These are phyloP conservation scores for Caenorhabditis panamensis DNA, from an alignment of 2,888 invertebrate genomes.

Conservation along the genomic window DNA sequence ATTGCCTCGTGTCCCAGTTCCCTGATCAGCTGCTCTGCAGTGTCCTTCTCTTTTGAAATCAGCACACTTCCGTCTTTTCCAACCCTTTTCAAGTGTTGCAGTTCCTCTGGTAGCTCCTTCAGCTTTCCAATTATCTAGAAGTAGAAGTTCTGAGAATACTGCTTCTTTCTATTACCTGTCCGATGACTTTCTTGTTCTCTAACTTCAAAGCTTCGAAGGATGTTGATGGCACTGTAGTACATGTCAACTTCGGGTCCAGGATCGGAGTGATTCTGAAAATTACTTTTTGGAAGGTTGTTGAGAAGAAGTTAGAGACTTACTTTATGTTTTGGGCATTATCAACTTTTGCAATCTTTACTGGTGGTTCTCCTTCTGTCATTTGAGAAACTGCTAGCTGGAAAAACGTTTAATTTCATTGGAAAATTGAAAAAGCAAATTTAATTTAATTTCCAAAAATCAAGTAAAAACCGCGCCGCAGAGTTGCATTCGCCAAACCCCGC, in stretches of 20 bases:
- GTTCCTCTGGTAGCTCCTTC: constrained; percentile 38
- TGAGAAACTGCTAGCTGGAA: no score
- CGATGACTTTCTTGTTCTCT: constrained; percentile 40
- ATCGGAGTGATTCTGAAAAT: constrained; percentile 32
- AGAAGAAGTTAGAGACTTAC: not conserved
- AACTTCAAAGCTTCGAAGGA: constrained; percentile 31
- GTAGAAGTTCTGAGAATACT: not conserved
- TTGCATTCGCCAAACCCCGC: constrained; percentile 35
- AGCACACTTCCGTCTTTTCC: constrained; percentile 53
- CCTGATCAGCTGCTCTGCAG: constrained; percentile 10
- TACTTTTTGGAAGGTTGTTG: not conserved
- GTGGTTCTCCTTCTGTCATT: constrained; percentile 45
- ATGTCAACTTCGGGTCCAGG: constrained; percentile 21
- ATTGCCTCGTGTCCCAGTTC: constrained; percentile 4
- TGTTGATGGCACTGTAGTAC: constrained; percentile 23
- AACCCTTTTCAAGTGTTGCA: constrained; percentile 57
- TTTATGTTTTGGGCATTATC: not conserved
- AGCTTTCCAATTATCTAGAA: constrained; percentile 42
- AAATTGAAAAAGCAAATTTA: not conserved
- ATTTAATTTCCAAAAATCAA: not conserved
- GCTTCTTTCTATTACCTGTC: constrained; percentile 22
- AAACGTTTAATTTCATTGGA: not conserved
- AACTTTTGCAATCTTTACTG: constrained; percentile 38
- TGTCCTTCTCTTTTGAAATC: constrained; percentile 13
- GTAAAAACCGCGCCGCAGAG: constrained; percentile 12